phyloP scores from a whole-genome alignment of 2,797 vertebrate species.

The Hipposideros larvatus region DNA sequence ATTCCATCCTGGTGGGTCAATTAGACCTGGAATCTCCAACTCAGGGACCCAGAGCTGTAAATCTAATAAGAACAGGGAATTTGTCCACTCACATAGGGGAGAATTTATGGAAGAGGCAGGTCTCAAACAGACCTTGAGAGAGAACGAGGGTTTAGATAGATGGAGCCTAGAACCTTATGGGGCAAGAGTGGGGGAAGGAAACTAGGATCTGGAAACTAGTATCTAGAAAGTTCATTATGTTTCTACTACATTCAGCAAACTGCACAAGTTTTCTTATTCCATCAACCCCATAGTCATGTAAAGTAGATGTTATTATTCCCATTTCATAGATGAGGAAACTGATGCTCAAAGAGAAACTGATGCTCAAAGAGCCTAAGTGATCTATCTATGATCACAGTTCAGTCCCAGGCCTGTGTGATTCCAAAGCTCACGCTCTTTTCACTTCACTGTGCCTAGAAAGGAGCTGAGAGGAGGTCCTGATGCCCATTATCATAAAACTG shows the following conservation, averaged over 20 bases:
- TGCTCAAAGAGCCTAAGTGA: neutral
- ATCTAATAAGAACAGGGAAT: neutral
- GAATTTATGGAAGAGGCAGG: neutral
- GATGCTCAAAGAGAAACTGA: neutral
- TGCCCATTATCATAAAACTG: neutral
- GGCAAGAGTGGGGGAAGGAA: neutral
- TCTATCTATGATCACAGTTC: neutral
- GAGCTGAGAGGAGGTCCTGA: neutral
- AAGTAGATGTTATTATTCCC: neutral
- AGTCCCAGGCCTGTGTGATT: neutral
- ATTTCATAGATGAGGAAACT: constrained; percentile 1
- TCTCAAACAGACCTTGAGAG: constrained; percentile 32
- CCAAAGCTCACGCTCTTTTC: neutral
- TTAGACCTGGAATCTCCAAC: constrained; percentile 13
- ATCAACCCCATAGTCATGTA: accelerated
- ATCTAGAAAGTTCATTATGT: neutral
- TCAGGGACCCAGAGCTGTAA: constrained; percentile 42
- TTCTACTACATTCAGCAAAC: neutral
- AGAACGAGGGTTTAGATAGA: neutral
- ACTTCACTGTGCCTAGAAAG: neutral
- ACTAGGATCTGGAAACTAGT: neutral
- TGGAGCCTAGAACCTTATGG: neutral
- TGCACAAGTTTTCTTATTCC: neutral
- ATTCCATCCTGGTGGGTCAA: constrained; percentile 52
- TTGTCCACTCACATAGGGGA: neutral